Percentiles rank a stretch among this genome's conserved stretches.
phyloP scores from a whole-genome alignment of 2,797 vertebrate genomes.

The Ceyx erithaca region DNA sequence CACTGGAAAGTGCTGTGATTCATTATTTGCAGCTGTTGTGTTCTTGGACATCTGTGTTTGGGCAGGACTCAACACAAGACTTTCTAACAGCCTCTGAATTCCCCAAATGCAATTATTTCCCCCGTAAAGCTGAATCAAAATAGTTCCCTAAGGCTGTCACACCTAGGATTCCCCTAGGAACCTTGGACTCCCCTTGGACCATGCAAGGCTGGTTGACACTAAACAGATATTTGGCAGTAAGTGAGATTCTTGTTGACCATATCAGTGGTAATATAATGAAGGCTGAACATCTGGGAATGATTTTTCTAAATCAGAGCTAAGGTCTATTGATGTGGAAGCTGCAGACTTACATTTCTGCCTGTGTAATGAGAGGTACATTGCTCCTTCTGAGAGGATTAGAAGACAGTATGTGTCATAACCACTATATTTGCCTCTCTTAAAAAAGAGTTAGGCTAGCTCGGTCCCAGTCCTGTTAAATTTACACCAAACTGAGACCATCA shows the following conservation, averaged over 20 bases:
- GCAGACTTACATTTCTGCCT: not conserved
- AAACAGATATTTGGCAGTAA: not conserved
- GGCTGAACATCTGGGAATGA: not conserved
- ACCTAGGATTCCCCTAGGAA: not conserved
- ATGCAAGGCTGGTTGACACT: not conserved
- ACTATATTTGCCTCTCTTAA: not conserved
- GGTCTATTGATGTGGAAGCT: not conserved
- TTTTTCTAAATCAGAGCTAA: not conserved
- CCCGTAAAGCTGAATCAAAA: not conserved
- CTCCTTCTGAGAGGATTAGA: not conserved
- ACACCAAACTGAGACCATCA: not conserved
- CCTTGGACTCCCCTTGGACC: not conserved
- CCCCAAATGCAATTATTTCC: not conserved
- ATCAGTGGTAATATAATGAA: not conserved
- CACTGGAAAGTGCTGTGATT: not conserved
- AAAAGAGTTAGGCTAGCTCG: not conserved
- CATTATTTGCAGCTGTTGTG: conserved; percentile 41
- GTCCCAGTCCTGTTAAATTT: not conserved
- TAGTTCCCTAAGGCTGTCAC: not conserved
- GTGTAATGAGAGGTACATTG: not conserved
- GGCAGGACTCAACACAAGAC: conserved; percentile 14
- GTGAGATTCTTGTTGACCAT: not conserved
- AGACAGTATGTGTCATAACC: not conserved
- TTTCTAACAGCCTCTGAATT: not conserved
- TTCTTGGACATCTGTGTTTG: not conserved